Base-by-base conservation (phyloP, 2,113 vertebrate species). In the Malurus elegans region DNA sequence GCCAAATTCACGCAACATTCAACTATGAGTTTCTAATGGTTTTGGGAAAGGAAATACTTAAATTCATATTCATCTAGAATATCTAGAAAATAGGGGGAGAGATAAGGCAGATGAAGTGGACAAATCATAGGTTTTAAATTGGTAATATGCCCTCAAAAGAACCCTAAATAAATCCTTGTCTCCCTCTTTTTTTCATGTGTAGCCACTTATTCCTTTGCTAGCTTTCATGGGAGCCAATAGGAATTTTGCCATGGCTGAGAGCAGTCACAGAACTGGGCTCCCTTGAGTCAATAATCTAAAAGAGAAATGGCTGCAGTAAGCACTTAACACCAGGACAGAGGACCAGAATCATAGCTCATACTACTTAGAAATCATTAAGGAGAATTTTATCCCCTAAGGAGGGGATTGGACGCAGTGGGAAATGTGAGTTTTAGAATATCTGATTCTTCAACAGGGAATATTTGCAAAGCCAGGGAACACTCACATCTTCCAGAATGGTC, bases 401-500 rank as follows among this genome's bases (percentile, higher is more conserved):
- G 4, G n/a, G 32, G 10, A 29, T 88, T 5, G 5, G 38, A 53
- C 29, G 72, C 6, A 29, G 53, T 23, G 72, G 36, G 15, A 78
- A 78, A 70, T n/a, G 14, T 19, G 32, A 76, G 23, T 48, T 76
- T 76, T 44, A 48, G 32, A 76, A 47, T 66, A 86, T 53, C 31
- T 74, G 70, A 75, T 53, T 40, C 66, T 85, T 89, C 28, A 11
- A 51, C 11, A 65, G 38, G 47, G 78, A 79, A 56, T 31, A 73
- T 32, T 67, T 75, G 20, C 80, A 90, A 90, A 86, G 47, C 34
- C 44, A 65, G 11, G 26, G 7, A 40, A 19, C 38, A 86, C 98
- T 98, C 98, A 99, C 99, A 10, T 98, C 98, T 86, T 98, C 97
- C 86, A 99, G 48, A 38, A 96, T n/a, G 23, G 75, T 38, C 40